phyloP scores from a whole-genome alignment of 2,888 invertebrate species.

The Calameuta pallipes region DNA sequence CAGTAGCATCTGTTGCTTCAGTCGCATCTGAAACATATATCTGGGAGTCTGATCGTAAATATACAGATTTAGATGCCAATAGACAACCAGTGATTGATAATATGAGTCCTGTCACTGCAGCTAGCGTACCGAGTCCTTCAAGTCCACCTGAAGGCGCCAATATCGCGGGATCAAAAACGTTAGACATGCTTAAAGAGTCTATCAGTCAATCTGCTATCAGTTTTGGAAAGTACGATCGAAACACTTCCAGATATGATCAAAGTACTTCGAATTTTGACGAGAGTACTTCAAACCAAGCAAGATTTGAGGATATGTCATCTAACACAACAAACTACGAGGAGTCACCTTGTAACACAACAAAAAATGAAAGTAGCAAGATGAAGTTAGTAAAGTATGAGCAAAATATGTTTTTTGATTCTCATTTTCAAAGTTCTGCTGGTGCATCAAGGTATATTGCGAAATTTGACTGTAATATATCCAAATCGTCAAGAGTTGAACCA shows the following conservation, averaged over 20 bases:
- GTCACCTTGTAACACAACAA: background rate
- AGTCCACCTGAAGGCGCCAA: slow-evolving; percentile 59
- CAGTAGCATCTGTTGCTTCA: slow-evolving; percentile 51
- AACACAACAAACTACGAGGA: background rate
- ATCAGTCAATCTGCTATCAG: slow-evolving; percentile 6
- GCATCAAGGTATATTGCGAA: background rate
- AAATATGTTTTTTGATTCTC: slow-evolving; percentile 5
- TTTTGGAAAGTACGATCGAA: slow-evolving; percentile 18
- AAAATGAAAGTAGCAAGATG: slow-evolving; percentile 2
- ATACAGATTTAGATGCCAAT: slow-evolving; percentile 49
- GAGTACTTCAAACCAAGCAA: background rate
- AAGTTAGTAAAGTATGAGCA: slow-evolving; percentile 25
- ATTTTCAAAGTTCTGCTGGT: background rate
- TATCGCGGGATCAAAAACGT: slow-evolving; percentile 57
- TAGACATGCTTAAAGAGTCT: slow-evolving; percentile 59
- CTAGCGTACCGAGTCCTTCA: slow-evolving; percentile 63
- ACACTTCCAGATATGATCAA: slow-evolving; percentile 7
- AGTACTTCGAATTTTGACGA: slow-evolving; percentile 6
- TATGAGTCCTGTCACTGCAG: slow-evolving; percentile 58
- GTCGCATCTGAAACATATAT: slow-evolving; percentile 54
- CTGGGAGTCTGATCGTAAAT: slow-evolving; percentile 59
- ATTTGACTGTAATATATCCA: background rate
- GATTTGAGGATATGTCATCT: background rate
- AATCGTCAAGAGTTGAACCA: background rate
- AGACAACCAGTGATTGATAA: slow-evolving; percentile 48